Evolutionary conservation across 2,888 invertebrate genomes (phyloP).

Genomic region (Podotricha telesiphe): DNA sequence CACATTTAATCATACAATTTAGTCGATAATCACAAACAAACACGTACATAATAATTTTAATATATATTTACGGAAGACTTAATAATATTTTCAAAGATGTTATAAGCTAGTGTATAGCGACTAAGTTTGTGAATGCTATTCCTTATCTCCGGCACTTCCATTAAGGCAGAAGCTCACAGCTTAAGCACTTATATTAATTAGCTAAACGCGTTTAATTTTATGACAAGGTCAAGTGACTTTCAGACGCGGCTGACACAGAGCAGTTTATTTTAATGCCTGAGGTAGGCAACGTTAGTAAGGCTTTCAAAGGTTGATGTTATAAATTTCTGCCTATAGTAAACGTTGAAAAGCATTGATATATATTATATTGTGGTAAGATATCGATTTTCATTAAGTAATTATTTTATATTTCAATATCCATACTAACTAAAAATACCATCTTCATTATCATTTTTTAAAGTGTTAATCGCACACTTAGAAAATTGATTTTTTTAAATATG

Average conservation of each 20-base stretch:
- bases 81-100: not conserved
- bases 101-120: constrained; percentile 10
- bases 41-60: not conserved
- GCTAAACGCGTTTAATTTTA: constrained; percentile 34
- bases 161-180: constrained; percentile 34
- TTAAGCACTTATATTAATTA: constrained; percentile 38
- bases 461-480: no score
- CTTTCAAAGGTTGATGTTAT: not conserved
- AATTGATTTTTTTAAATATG: no score
- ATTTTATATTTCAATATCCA: no score
- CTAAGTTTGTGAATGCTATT: constrained; percentile 5
- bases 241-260: constrained; percentile 21
- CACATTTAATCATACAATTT: not conserved
- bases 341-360: not conserved
- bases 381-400: no score
- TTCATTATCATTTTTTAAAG: no score
- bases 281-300: not conserved
- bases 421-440: no score
- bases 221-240: constrained; percentile 39
- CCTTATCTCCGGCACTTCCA: constrained; percentile 23
- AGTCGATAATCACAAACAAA: not conserved
- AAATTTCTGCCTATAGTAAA: not conserved
- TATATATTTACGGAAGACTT: no score
- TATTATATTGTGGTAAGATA: no score
- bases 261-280: constrained; percentile 20